Evolutionary conservation across 2,797 vertebrate species (phyloP), one percentile per base, ranked within the genome.

Genomic region (Gadopsis marmoratus): DNA sequence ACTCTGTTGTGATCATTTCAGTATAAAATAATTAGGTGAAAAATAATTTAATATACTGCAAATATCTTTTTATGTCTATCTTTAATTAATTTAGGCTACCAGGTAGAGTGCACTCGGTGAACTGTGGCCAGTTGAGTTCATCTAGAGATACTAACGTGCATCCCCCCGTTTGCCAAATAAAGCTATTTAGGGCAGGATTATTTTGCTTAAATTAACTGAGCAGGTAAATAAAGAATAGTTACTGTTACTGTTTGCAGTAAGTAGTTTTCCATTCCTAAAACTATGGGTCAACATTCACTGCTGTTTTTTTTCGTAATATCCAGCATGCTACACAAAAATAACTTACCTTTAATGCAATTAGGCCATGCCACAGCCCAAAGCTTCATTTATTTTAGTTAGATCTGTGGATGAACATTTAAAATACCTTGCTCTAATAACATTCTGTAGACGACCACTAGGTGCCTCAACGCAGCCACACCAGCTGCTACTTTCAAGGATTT

Each of bases 371-470:
- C 47, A 33, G 64, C 81, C 78, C 31, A 56, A 71, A 67, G 78
- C 58, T 43, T 14, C 6, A 16, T 54, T 71, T 56, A 58, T 74
- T 80, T 58, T 39, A 3, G 55, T 64, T 59, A 67, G 8, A 73
- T 68, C 74, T 51, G 35, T 63, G 54, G 17, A 50, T 48, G n/a
- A 89, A 60, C 66, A 78, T 54, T 83, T 75, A 48, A 58, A 81
- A 55, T 62, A 74, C 51, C 12, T 41, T 67, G 66, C 39, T 31
- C 69, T 77, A 41, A 63, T 55, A 74, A 77, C 1, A 21, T 67
- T 71, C 43, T 61, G 64, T 9, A 43, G n/a, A 78, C 26, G 16
- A 50, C 39, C 65, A 35, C 19, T 9, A 17, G n/a, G 41, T 33
- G 4, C 59, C 26, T 74, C 50, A 23, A 29, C 39, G 37, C 58